Evolutionary conservation across 1,140 invertebrate species (phyloP).

Genomic region (Aphelenchoides besseyi): DNA sequence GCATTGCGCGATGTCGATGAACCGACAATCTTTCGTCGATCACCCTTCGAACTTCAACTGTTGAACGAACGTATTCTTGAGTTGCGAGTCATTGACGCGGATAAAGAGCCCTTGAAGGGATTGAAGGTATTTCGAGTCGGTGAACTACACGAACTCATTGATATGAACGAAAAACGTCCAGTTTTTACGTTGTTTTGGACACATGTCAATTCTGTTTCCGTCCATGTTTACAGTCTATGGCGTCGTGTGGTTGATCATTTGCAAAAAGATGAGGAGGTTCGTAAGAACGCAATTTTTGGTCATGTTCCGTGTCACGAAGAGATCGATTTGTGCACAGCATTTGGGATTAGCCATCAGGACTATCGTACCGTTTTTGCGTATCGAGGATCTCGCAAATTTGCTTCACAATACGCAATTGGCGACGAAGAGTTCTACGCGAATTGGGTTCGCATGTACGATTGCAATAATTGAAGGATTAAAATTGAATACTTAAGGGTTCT

Average conservation of each 20-base stretch:
- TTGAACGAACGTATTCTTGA: slow-evolving; percentile 43
- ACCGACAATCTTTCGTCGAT: slow-evolving; percentile 38
- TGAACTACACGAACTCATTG: slow-evolving; percentile 12
- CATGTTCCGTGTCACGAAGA: slow-evolving; percentile 43
- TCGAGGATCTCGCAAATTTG: slow-evolving; percentile 27
- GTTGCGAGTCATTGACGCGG: slow-evolving; percentile 15
- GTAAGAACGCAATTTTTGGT: slow-evolving; percentile 21
- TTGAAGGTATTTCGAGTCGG: neutral
- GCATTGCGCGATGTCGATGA: slow-evolving; percentile 2
- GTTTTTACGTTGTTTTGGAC: slow-evolving; percentile 46
- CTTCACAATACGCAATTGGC: slow-evolving; percentile 38
- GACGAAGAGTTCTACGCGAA: slow-evolving; percentile 43
- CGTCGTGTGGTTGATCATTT: neutral
- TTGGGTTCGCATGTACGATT: slow-evolving; percentile 32
- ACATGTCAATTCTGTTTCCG: slow-evolving; percentile 32
- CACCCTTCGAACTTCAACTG: slow-evolving; percentile 38
- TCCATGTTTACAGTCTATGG: slow-evolving; percentile 39
- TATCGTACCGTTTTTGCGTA: slow-evolving; percentile 41
- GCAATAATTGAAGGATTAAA: slow-evolving; percentile 16
- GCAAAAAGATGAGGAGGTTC: slow-evolving; percentile 13
- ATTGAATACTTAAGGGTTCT: slow-evolving; percentile 30
- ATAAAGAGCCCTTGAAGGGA: slow-evolving; percentile 1
- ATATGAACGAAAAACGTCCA: slow-evolving; percentile 11
- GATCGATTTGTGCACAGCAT: slow-evolving; percentile 37
- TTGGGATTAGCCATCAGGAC: slow-evolving; percentile 38